phyloP scores from a whole-genome alignment of 2,888 invertebrate species.

The Drosophila picticornis region DNA sequence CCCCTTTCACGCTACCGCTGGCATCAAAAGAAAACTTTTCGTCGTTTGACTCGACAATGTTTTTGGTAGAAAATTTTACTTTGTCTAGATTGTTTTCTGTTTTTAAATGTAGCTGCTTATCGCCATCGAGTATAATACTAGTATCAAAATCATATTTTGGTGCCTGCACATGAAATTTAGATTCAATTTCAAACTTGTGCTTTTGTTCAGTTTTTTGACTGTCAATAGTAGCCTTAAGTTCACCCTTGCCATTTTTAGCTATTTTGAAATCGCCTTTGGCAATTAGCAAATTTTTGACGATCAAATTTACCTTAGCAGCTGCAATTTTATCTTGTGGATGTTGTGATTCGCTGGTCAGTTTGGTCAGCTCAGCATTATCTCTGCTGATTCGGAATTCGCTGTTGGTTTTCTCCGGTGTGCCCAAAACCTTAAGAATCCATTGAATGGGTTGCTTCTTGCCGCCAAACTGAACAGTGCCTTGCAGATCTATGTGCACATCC shows the following conservation, averaged over 20 bases:
- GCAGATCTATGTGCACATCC: constrained; percentile 81
- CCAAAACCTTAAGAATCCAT: constrained; percentile 75
- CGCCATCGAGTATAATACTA: constrained; percentile 89
- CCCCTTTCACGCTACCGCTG: constrained; percentile 72
- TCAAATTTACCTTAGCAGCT: constrained; percentile 86
- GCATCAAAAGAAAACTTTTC: constrained; percentile 85
- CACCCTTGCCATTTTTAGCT: constrained; percentile 89
- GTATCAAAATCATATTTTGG: constrained; percentile 88
- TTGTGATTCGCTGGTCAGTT: constrained; percentile 73
- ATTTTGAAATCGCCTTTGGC: constrained; percentile 88
- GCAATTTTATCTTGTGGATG: constrained; percentile 83
- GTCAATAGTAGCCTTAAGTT: constrained; percentile 84
- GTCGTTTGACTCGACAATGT: constrained; percentile 86
- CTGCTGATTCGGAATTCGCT: constrained; percentile 83
- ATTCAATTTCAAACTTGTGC: constrained; percentile 88
- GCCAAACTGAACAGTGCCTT: constrained; percentile 74
- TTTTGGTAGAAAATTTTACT: constrained; percentile 88
- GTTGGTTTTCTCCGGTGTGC: constrained; percentile 84
- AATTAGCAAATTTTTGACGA: constrained; percentile 87
- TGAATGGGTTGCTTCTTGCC: constrained; percentile 77
- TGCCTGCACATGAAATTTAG: constrained; percentile 88
- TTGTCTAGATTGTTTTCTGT: constrained; percentile 87
- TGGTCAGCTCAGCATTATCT: constrained; percentile 75
- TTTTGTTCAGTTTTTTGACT: constrained; percentile 86
- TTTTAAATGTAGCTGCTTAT: constrained; percentile 88